These are phyloP conservation scores for Trichomalopsis sarcophagae DNA, from an alignment of 1,140 invertebrate genomes.

Conservation along the genomic window DNA sequence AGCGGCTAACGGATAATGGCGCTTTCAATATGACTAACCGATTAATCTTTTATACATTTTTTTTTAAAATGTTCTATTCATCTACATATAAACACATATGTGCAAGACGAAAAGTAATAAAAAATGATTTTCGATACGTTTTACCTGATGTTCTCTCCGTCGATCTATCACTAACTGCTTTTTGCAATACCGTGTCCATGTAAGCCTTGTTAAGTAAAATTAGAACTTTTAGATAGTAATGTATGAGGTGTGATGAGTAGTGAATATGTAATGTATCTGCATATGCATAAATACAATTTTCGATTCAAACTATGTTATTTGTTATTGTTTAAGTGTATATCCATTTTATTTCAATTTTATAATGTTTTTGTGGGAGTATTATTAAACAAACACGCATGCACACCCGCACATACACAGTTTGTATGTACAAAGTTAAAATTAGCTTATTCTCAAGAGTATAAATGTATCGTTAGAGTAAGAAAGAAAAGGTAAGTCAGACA, in stretches of 20 bases:
- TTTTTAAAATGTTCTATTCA: too few relatives aligned
- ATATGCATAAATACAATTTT: neutral
- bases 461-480: too few relatives aligned
- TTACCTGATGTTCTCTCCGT: neutral
- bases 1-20: too few relatives aligned
- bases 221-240: neutral
- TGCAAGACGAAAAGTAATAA: too few relatives aligned
- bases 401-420: too few relatives aligned
- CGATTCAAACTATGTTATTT: neutral
- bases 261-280: neutral
- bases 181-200: neutral
- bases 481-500: neutral
- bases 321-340: neutral
- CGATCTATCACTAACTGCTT: neutral
- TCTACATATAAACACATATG: too few relatives aligned
- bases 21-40: too few relatives aligned
- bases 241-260: neutral
- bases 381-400: too few relatives aligned
- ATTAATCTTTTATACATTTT: too few relatives aligned
- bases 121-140: neutral
- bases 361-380: neutral
- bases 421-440: too few relatives aligned
- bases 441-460: too few relatives aligned
- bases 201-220: neutral
- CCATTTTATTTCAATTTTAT: neutral